Evolutionary conservation across 2,113 vertebrate species (phyloP).

Genomic region (Cinclus mexicanus): DNA sequence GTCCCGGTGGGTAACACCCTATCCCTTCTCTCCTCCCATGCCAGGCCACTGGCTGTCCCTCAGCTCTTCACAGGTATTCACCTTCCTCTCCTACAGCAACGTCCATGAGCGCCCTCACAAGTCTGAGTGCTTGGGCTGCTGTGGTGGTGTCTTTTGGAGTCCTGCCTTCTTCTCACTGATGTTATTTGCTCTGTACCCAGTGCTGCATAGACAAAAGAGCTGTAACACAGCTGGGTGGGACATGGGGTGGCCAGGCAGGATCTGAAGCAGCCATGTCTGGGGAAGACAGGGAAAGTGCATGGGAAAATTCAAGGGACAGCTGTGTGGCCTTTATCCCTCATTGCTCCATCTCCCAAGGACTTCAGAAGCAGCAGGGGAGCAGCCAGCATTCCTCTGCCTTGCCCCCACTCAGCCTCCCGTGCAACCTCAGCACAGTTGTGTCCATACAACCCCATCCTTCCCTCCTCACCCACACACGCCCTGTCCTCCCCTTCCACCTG

Average conservation of each 20-base stretch:
- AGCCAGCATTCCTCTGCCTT: not conserved
- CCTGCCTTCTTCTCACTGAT: not conserved
- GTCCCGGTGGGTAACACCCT: too few relatives aligned
- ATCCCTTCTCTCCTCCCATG: not conserved
- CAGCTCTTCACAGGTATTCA: not conserved
- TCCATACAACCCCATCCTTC: not conserved
- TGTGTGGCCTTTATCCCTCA: not conserved
- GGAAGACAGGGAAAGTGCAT: not conserved
- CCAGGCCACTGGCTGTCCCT: not conserved
- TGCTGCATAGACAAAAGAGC: too few relatives aligned
- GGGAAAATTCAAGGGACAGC: not conserved
- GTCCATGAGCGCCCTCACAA: not conserved
- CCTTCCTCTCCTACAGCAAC: not conserved
- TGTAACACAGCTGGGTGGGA: not conserved
- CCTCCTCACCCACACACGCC: rapidly evolving
- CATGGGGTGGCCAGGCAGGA: not conserved
- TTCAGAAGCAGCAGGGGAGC: not conserved
- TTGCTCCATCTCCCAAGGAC: not conserved
- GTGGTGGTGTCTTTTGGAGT: not conserved
- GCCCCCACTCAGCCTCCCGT: not conserved
- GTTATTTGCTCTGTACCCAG: not conserved
- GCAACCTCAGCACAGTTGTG: not conserved
- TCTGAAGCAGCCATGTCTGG: not conserved
- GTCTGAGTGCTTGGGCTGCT: not conserved
- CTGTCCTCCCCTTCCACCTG: not conserved